These are phyloP conservation scores for Iselma pallidipennis DNA, from an alignment of 2,888 invertebrate species.

Conservation along the genomic window DNA sequence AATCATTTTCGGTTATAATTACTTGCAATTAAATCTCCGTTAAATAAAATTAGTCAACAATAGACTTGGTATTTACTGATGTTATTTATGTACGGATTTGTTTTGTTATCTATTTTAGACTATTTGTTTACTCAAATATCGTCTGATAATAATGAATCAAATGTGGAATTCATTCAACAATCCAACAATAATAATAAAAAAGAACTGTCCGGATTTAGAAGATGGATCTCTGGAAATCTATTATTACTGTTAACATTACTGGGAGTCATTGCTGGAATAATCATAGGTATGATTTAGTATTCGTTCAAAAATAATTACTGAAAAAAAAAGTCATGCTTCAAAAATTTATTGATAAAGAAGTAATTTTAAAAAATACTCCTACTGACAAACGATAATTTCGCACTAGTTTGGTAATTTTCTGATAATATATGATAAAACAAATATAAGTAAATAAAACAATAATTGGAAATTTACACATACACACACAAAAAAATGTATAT, in stretches of 20 bases:
- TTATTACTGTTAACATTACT: slow-evolving; percentile 78
- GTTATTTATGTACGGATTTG: neutral
- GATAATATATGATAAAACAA: no score
- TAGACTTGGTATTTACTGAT: no score
- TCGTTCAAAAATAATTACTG: neutral
- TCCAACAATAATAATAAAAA: slow-evolving; percentile 60
- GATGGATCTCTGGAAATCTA: slow-evolving; percentile 75
- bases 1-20: no score
- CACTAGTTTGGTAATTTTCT: no score
- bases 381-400: no score
- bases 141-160: slow-evolving; percentile 59
- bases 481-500: no score
- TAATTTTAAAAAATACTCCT: no score
- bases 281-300: slow-evolving; percentile 63
- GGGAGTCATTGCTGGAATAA: slow-evolving; percentile 77
- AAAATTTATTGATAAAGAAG: neutral
- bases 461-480: no score
- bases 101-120: slow-evolving; percentile 64
- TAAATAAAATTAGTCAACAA: no score
- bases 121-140: slow-evolving; percentile 83
- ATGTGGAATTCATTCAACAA: slow-evolving; percentile 54
- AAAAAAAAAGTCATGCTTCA: neutral
- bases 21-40: no score
- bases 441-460: no score
- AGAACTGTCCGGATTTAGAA: slow-evolving; percentile 67